These are phyloP conservation scores for Poeciliopsis occidentalis DNA, from an alignment of 2,113 vertebrate species.

Conservation along the genomic window DNA sequence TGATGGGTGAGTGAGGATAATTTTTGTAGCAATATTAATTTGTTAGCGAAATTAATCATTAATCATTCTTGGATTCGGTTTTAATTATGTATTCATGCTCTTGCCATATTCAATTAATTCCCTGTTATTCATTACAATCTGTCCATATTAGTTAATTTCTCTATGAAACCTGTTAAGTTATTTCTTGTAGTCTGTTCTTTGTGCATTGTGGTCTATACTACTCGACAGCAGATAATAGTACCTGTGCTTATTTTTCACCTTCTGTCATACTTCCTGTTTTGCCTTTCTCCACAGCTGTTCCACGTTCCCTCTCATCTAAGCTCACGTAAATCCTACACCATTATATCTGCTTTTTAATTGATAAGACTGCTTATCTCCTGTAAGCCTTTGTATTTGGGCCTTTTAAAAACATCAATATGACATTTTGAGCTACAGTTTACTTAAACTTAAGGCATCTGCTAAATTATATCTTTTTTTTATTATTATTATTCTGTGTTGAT, in stretches of 20 bases:
- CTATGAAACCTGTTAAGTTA: background rate
- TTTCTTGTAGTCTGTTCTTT: background rate
- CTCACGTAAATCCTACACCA: no score
- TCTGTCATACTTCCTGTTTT: background rate
- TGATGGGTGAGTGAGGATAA: background rate
- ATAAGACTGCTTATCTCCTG: no score
- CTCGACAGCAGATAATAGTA: background rate
- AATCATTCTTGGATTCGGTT: no score
- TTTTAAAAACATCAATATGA: no score
- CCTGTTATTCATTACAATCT: background rate
- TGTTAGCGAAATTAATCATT: background rate
- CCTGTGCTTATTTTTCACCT: background rate
- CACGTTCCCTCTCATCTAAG: no score
- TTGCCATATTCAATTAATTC: background rate
- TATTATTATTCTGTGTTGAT: no score
- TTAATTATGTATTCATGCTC: background rate
- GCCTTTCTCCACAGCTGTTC: no score
- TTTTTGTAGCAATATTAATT: background rate
- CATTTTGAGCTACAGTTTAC: no score
- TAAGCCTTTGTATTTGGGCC: no score
- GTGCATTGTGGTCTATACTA: background rate
- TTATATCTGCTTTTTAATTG: no score
- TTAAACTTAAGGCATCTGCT: no score
- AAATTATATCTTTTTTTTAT: no score
- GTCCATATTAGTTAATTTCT: background rate